phyloP scores from a whole-genome alignment of 2,113 vertebrate species.

The Brevimyrus niger region DNA sequence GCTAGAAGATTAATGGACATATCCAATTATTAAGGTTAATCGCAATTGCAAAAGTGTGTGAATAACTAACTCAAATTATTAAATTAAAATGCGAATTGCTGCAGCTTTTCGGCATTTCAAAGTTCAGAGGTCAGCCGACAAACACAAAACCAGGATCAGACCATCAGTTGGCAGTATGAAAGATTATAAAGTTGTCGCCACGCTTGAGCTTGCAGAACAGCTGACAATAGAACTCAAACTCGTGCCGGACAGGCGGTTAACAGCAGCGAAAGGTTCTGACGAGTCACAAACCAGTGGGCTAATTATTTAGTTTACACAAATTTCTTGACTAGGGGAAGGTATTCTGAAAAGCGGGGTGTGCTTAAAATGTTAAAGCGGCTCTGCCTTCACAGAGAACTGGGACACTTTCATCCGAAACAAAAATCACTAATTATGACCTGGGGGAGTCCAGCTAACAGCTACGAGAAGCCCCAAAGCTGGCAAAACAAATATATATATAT shows the following conservation, averaged over 20 bases:
- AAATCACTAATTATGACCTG: conserved; percentile 3
- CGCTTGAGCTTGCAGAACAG: not conserved
- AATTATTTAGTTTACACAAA: not conserved
- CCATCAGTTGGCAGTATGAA: not conserved
- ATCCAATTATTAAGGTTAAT: not conserved
- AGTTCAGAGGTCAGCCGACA: not conserved
- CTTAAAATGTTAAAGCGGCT: not conserved
- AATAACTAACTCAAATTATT: not conserved
- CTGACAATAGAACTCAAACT: not conserved
- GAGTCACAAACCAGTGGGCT: not conserved
- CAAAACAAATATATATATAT: not conserved
- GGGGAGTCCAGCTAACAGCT: not conserved
- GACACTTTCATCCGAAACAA: not conserved
- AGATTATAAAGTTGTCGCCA: not conserved
- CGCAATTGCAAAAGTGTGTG: not conserved
- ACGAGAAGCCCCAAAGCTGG: not conserved
- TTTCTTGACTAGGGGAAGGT: not conserved
- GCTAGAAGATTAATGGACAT: not conserved
- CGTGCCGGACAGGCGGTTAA: not conserved
- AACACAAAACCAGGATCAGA: not conserved
- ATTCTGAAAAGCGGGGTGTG: not conserved
- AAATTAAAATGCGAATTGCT: not conserved
- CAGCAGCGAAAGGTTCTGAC: not conserved
- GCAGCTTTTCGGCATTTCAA: not conserved
- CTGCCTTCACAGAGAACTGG: not conserved